Conservation (phyloP, 2,113 vertebrate species). For the Steatornis caripensis region DNA sequence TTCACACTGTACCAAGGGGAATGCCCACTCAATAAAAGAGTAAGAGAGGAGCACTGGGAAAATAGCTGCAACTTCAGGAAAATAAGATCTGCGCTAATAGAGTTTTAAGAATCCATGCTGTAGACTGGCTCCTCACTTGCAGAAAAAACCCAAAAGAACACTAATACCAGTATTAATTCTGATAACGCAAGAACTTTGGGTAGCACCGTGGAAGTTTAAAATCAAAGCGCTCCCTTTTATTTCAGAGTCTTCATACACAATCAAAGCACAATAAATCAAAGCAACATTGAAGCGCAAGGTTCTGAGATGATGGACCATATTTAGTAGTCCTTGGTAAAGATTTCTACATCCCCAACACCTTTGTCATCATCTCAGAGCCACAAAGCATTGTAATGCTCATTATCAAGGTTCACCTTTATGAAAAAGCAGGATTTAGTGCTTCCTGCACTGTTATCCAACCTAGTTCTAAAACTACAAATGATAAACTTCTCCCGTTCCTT, state of each 20-base stretch:
- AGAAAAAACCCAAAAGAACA: not conserved
- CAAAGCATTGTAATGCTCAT: not conserved
- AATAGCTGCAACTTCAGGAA: not conserved
- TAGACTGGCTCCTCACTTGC: not conserved
- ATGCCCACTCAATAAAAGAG: not conserved
- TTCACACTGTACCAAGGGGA: not conserved
- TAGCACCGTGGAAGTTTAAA: not conserved
- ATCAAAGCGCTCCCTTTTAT: not conserved
- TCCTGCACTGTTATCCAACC: not conserved
- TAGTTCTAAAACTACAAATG: not conserved
- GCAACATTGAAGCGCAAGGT: not conserved
- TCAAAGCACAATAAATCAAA: not conserved
- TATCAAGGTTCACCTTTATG: not conserved
- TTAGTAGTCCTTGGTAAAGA: not conserved
- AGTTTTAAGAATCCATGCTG: not conserved
- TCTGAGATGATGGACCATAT: not conserved
- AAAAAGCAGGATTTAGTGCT: not conserved
- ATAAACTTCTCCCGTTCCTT: not conserved
- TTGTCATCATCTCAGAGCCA: not conserved
- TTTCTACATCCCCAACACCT: not conserved
- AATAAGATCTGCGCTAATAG: not conserved
- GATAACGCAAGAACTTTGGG: not conserved
- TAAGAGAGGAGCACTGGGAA: not conserved
- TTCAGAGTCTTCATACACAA: not conserved
- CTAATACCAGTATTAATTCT: not conserved